Evolutionary conservation across 2,888 invertebrate genomes (phyloP).

Genomic region (Sussaba pulchella): DNA sequence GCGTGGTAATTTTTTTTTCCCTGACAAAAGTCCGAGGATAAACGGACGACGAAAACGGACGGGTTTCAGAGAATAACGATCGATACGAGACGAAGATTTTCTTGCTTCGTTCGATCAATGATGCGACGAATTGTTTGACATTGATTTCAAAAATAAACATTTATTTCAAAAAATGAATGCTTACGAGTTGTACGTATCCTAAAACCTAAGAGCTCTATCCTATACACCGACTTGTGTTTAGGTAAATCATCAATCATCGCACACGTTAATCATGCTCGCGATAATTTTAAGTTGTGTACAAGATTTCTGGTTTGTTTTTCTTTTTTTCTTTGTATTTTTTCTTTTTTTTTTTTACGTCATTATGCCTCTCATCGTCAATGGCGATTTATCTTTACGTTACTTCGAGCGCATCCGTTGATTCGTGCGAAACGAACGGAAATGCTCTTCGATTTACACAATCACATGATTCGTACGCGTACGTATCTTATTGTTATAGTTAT

Average conservation of each 20-base stretch:
- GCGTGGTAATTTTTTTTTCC: too few species aligned
- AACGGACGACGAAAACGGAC: too few species aligned
- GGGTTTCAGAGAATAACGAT: too few species aligned
- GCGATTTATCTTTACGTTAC: slow-evolving; percentile 21
- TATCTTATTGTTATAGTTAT: slow-evolving; percentile 62
- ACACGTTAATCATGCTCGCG: slow-evolving; percentile 42
- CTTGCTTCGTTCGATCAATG: slow-evolving; percentile 32
- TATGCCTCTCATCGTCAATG: slow-evolving; percentile 34
- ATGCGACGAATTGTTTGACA: slow-evolving; percentile 69
- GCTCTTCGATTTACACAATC: slow-evolving; percentile 74
- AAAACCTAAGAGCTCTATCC: slow-evolving; percentile 80
- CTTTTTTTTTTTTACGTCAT: slow-evolving; percentile 44
- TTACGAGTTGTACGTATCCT: slow-evolving; percentile 82
- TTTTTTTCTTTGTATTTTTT: too few species aligned
- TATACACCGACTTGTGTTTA: slow-evolving; percentile 80
- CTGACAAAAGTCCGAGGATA: too few species aligned
- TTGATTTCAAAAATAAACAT: slow-evolving; percentile 84
- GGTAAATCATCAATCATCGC: slow-evolving; percentile 68
- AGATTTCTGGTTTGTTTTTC: slow-evolving; percentile 66
- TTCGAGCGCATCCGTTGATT: slow-evolving; percentile 21
- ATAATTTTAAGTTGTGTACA: slow-evolving; percentile 73
- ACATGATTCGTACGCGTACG: slow-evolving; percentile 75
- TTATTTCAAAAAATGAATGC: slow-evolving; percentile 84
- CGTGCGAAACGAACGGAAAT: slow-evolving; percentile 68
- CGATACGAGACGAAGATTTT: neutral